Conservation (phyloP, 2,797 vertebrate species). For the Acropternis orthonyx region DNA sequence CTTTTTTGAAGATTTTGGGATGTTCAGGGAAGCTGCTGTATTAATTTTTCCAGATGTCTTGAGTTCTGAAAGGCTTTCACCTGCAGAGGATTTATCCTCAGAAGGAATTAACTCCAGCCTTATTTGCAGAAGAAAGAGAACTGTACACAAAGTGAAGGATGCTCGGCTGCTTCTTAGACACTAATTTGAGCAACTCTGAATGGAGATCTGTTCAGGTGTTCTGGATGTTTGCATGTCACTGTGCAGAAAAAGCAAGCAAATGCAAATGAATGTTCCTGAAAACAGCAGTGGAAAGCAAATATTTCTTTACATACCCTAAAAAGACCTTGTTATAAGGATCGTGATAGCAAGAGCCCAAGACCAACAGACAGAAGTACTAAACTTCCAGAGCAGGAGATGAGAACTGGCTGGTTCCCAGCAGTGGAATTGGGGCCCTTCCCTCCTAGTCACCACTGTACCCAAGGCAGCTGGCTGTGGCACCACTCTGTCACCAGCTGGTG, state of each 20-base stretch:
- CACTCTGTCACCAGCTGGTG: background rate
- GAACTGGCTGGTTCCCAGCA: background rate
- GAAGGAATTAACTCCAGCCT: constrained; percentile 42
- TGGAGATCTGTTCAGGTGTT: constrained; percentile 16
- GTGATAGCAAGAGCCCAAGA: background rate
- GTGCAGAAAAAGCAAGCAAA: constrained; percentile 55
- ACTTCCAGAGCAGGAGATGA: background rate
- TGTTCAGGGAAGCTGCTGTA: constrained; percentile 1
- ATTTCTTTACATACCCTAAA: background rate
- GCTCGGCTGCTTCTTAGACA: background rate
- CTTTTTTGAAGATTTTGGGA: constrained; percentile 8
- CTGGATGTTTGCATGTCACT: constrained; percentile 1
- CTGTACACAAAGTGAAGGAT: constrained; percentile 12
- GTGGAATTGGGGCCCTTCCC: background rate
- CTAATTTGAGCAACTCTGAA: background rate
- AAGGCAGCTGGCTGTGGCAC: background rate
- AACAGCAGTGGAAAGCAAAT: constrained; percentile 38
- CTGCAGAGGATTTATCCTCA: constrained; percentile 48
- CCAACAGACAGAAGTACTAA: background rate
- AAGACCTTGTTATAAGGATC: constrained; percentile 6
- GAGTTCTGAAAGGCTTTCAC: constrained; percentile 60
- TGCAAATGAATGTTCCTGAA: constrained; percentile 48
- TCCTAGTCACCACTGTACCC: rapidly evolving
- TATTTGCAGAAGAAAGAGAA: constrained; percentile 60
- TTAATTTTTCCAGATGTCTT: constrained; percentile 47